phyloP scores from a whole-genome alignment of 2,888 invertebrate genomes.

The Drosophila kuntzei region DNA sequence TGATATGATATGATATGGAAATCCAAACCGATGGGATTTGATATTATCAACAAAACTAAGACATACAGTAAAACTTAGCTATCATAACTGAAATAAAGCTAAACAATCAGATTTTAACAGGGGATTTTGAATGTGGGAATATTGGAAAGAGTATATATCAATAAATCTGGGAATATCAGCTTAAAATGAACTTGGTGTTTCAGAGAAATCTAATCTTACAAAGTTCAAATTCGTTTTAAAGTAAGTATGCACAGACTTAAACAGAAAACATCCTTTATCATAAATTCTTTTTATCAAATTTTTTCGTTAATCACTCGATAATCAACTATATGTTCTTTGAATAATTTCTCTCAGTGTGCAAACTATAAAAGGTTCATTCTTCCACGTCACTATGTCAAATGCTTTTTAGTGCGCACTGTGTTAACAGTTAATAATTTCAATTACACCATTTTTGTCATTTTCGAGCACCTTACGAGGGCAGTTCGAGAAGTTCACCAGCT shows the following conservation, averaged over 20 bases:
- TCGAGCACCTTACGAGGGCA: constrained; percentile 13
- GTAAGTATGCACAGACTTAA: no score
- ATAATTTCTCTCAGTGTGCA: neutral
- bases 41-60: neutral
- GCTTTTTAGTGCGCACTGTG: neutral
- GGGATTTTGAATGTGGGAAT: no score
- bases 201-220: no score
- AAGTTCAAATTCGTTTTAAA: no score
- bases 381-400: neutral
- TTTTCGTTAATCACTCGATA: no score
- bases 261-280: no score
- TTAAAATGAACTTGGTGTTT: no score
- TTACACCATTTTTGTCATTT: constrained; percentile 2
- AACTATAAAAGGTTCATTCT: neutral
- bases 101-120: neutral
- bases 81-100: neutral
- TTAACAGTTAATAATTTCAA: constrained; percentile 22
- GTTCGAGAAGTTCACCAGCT: neutral
- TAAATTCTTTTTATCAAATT: no score
- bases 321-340: neutral
- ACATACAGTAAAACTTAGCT: neutral
- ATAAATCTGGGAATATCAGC: no score
- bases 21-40: neutral
- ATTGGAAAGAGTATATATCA: no score
- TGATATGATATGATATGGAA: neutral